These are phyloP conservation scores for Marisa cornuarietis DNA, from an alignment of 1,140 invertebrate species.

Conservation along the genomic window DNA sequence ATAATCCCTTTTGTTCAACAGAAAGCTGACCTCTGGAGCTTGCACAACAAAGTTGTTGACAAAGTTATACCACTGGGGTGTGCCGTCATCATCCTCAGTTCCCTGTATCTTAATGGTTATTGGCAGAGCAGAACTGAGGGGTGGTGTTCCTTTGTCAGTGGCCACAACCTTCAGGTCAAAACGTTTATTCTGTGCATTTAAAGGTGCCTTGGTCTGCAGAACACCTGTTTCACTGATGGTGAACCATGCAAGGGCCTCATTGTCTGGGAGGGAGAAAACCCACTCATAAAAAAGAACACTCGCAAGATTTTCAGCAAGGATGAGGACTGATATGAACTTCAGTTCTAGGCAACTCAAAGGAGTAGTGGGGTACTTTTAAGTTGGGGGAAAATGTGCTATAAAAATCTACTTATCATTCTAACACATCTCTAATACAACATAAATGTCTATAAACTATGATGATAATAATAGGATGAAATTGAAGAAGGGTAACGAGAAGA, in stretches of 20 bases:
- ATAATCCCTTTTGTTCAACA: not conserved
- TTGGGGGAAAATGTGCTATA: too few species aligned
- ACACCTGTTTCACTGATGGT: slow-evolving; percentile 29
- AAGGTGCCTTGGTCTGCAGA: slow-evolving; percentile 18
- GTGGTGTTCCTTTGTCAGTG: slow-evolving; percentile 31
- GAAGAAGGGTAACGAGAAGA: too few species aligned
- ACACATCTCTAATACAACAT: too few species aligned
- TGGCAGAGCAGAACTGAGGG: slow-evolving; percentile 9
- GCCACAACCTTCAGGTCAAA: slow-evolving; percentile 31
- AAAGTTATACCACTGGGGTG: slow-evolving; percentile 39
- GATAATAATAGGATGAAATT: too few species aligned
- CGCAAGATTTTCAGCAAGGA: not conserved
- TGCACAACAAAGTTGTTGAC: slow-evolving; percentile 4
- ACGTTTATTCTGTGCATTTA: slow-evolving; percentile 23
- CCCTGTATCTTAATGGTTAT: slow-evolving; percentile 38
- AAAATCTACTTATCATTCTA: too few species aligned
- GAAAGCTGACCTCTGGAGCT: slow-evolving; percentile 30
- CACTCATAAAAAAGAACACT: not conserved
- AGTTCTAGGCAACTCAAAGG: too few species aligned
- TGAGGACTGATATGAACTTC: too few species aligned
- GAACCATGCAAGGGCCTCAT: slow-evolving; percentile 17
- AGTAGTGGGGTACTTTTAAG: too few species aligned
- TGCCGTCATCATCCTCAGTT: slow-evolving; percentile 45
- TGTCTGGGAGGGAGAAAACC: slow-evolving; percentile 24
- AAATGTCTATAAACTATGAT: too few species aligned